Evolutionary conservation across 1,140 invertebrate species (phyloP), one percentile per base, ranked within the genome.

Genomic region (Papilio helenus): DNA sequence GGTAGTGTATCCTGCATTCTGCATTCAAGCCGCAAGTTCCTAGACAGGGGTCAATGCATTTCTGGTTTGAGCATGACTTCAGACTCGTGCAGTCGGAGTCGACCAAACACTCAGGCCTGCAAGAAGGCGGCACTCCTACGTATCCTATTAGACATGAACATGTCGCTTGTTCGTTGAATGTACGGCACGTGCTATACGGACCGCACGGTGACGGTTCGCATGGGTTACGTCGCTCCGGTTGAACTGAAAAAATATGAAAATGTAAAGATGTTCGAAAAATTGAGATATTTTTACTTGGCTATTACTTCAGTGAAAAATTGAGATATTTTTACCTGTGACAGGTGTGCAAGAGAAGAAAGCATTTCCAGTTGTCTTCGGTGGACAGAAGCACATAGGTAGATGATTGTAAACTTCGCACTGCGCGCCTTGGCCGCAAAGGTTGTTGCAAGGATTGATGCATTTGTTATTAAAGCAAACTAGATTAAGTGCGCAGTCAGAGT

Each of bases 401-500:
- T 97, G 97, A 81, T 96, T 96, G 55, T 96, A 95, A 12, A 96
- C 96, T 76, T 95, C 92, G 80, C 96, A 96, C 34, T 92, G 88
- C 73, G 95, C 94, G 82, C 96, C 96, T 84, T 95, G 92, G 12
- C 96, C 97, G 90, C 97, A 97, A 2, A 97, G 97, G 81, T 97
- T 96, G 1, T 94, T 86, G 84, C 98, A 98, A 0, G 97, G 97
- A 88, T 98, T 96, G n/a, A 97, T 93, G 89, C 98, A 99, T 91
- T 98, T 96, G 72, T 97, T 95, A 82, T 98, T 98, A 26, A 98
- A 95, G 84, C 98, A 99, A 14, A 98, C 97, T 89, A 97, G 95
- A 46, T 96, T 96, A 14, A 96, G 91, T 1, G 97, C 95, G 91
- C 98, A 99, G 79, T 98, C 98, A 12, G 96, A 96, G 72, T 96